A percentile compares a stretch with the other conserved stretches of the same genome.
These are phyloP conservation scores for Varanus komodoensis DNA, from an alignment of 2,113 vertebrate genomes.

Conservation along the genomic window DNA sequence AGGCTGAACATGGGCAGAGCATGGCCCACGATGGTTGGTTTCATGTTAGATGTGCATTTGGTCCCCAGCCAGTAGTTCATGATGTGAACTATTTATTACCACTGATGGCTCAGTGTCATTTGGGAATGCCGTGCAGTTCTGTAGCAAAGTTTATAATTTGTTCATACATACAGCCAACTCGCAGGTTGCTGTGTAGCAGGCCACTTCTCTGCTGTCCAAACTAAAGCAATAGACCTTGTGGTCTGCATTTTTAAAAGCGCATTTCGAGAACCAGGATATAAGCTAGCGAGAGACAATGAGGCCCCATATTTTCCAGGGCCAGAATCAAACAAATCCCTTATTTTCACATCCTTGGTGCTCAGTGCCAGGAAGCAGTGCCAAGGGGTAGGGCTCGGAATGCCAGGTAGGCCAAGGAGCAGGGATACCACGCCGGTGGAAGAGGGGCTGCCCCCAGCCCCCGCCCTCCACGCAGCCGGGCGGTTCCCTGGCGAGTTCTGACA, in stretches of 20 bases:
- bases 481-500: conserved; percentile 46
- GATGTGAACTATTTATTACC: background rate
- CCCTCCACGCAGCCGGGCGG: conserved; percentile 1
- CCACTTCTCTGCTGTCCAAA: background rate
- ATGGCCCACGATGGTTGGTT: background rate
- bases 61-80: background rate
- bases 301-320: background rate
- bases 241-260: background rate
- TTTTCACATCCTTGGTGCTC: background rate
- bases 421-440: conserved; percentile 22
- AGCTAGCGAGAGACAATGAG: background rate
- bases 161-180: background rate
- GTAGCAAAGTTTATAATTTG: background rate
- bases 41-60: background rate
- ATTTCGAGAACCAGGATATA: conserved; percentile 1
- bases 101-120: background rate
- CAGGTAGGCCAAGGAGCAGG: conserved; percentile 24
- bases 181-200: background rate
- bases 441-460: conserved; percentile 27
- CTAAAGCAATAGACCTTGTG: background rate
- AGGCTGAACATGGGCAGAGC: background rate
- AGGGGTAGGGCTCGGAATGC: conserved; percentile 32
- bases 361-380: conserved; percentile 12
- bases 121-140: background rate
- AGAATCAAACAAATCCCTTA: background rate